Evolutionary conservation across 2,888 invertebrate species (phyloP).

Genomic region (Epiperipatus broadwayi): DNA sequence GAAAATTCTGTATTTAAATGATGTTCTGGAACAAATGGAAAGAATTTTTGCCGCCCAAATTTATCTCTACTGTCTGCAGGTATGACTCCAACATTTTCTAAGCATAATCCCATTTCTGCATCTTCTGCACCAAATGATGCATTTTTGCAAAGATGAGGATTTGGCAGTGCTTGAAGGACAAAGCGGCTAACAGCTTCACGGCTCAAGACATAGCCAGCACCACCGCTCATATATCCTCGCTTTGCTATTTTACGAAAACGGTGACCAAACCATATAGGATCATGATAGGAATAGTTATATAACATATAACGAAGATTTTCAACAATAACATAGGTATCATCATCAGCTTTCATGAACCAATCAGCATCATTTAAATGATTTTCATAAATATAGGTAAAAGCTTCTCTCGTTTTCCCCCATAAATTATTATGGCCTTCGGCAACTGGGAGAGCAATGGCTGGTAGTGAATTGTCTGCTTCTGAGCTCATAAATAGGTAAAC

Average conservation of each 20-base stretch:
- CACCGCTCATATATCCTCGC: conserved; percentile 31
- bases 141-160: not conserved
- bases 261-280: conserved; percentile 25
- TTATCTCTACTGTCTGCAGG: conserved; percentile 31
- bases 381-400: conserved; percentile 25
- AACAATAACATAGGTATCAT: conserved; percentile 33
- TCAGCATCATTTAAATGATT: conserved; percentile 25
- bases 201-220: conserved; percentile 32
- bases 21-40: no score
- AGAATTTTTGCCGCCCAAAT: conserved; percentile 30
- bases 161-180: conserved; percentile 20
- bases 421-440: conserved; percentile 26
- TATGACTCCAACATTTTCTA: conserved; percentile 29
- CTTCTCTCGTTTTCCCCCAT: conserved; percentile 33
- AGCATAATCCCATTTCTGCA: conserved; percentile 32
- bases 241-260: conserved; percentile 27
- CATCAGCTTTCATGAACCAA: conserved; percentile 35
- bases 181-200: conserved; percentile 16
- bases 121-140: conserved; percentile 31
- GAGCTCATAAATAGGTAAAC: conserved; percentile 32
- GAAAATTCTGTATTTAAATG: conserved; percentile 32
- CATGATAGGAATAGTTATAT: conserved; percentile 20
- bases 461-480: conserved; percentile 26
- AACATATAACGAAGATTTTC: conserved; percentile 31
- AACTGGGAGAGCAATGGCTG: conserved; percentile 28